These are phyloP conservation scores for Campylomormyrus numenius DNA, from an alignment of 2,113 vertebrate species.

Conservation along the genomic window DNA sequence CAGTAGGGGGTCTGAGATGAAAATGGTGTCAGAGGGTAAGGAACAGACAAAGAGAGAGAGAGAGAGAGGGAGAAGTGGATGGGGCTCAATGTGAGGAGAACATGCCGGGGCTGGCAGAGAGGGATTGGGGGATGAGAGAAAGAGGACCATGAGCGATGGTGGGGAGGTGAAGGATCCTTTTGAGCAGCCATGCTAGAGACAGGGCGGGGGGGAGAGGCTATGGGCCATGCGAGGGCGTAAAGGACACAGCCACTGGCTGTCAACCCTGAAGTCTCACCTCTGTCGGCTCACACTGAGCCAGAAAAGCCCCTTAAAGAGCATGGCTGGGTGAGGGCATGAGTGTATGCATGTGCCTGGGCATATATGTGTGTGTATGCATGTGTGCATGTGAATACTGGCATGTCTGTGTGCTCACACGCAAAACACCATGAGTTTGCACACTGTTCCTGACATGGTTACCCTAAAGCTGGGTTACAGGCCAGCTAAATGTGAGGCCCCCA, in stretches of 20 bases:
- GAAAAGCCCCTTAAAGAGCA: background rate
- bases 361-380: constrained; percentile 12
- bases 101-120: background rate
- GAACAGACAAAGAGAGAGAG: background rate
- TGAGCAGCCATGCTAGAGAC: background rate
- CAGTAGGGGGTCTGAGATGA: background rate
- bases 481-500: background rate
- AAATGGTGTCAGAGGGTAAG: background rate
- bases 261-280: background rate
- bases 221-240: background rate
- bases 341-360: background rate
- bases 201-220: background rate
- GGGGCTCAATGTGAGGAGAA: background rate
- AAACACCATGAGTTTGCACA: background rate
- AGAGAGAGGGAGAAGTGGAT: background rate
- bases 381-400: background rate
- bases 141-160: background rate
- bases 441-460: background rate
- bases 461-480: background rate
- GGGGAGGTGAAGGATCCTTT: background rate
- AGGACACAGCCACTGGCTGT: background rate
- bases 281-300: background rate
- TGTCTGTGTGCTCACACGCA: constrained; percentile 17
- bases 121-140: background rate
- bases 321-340: background rate